Percentiles rank a stretch among this genome's conserved stretches.
These are phyloP conservation scores for Hirudo medicinalis DNA, from an alignment of 1,140 invertebrate species.

Conservation along the genomic window DNA sequence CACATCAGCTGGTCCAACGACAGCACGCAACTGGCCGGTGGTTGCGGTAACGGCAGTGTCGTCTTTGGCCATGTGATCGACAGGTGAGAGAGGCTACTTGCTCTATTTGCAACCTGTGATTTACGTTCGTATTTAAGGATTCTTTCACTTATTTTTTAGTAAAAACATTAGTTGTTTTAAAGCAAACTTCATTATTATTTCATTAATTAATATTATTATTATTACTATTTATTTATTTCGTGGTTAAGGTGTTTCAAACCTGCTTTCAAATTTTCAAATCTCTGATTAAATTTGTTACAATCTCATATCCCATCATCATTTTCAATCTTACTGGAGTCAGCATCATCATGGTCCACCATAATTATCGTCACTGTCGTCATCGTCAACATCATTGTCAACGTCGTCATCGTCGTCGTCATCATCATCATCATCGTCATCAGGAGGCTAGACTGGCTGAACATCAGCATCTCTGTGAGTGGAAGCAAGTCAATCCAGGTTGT, in stretches of 20 bases:
- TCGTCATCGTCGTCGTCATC: neutral
- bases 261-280: too few relatives aligned
- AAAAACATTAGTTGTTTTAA: too few relatives aligned
- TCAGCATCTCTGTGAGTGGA: slow-evolving; percentile 61
- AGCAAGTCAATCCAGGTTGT: slow-evolving; percentile 66
- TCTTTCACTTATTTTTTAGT: too few relatives aligned
- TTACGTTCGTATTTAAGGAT: too few relatives aligned
- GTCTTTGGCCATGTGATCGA: slow-evolving; percentile 82
- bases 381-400: too few relatives aligned
- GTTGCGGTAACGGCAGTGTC: slow-evolving; percentile 75
- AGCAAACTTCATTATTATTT: too few relatives aligned
- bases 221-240: too few relatives aligned
- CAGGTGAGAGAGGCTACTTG: slow-evolving; percentile 46
- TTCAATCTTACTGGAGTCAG: neutral
- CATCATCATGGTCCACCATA: neutral
- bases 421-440: slow-evolving; percentile 41
- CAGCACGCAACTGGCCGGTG: slow-evolving; percentile 84
- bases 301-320: too few relatives aligned
- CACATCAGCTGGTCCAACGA: slow-evolving; percentile 81
- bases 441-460: slow-evolving; percentile 67
- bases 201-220: neutral
- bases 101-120: too few relatives aligned
- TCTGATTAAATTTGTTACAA: too few relatives aligned
- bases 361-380: too few relatives aligned
- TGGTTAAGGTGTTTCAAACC: too few relatives aligned